Conservation (phyloP, 1,140 invertebrate genomes). For the Pomacea maculata region DNA sequence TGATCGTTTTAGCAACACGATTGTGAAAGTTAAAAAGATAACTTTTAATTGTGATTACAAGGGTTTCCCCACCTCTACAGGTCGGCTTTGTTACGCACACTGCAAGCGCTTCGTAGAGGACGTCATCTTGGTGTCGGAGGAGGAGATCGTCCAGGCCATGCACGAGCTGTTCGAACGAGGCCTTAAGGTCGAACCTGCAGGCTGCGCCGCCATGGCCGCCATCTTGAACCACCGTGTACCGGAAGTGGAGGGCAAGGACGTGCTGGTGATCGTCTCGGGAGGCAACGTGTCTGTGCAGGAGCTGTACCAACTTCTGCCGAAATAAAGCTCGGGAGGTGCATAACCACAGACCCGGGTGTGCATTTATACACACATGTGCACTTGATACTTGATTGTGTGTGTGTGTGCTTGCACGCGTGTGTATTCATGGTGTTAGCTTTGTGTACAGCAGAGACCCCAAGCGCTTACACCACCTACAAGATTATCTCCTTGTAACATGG, state of each 20-base stretch:
- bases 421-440: not conserved
- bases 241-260: conserved; percentile 50
- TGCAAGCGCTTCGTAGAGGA: conserved; percentile 55
- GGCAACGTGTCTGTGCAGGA: conserved; percentile 56
- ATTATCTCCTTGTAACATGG: too few relatives aligned
- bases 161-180: conserved; percentile 47
- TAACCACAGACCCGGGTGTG: too few relatives aligned
- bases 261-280: conserved; percentile 56
- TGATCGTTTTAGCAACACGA: too few relatives aligned
- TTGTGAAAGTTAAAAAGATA: too few relatives aligned
- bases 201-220: conserved; percentile 58
- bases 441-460: too few relatives aligned
- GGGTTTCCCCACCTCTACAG: conserved; percentile 28
- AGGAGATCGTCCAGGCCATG: conserved; percentile 51
- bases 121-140: conserved; percentile 54
- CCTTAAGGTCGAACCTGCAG: conserved; percentile 59
- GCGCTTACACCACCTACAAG: too few relatives aligned
- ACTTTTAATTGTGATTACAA: not conserved
- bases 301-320: conserved; percentile 10
- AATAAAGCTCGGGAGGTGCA: too few relatives aligned
- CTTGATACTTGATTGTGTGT: not conserved
- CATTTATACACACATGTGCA: too few relatives aligned
- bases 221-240: conserved; percentile 48
- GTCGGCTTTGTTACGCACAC: conserved; percentile 45
- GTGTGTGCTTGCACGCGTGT: not conserved